Evolutionary conservation across 2,888 invertebrate genomes (phyloP).

Genomic region (Idaea aversata): DNA sequence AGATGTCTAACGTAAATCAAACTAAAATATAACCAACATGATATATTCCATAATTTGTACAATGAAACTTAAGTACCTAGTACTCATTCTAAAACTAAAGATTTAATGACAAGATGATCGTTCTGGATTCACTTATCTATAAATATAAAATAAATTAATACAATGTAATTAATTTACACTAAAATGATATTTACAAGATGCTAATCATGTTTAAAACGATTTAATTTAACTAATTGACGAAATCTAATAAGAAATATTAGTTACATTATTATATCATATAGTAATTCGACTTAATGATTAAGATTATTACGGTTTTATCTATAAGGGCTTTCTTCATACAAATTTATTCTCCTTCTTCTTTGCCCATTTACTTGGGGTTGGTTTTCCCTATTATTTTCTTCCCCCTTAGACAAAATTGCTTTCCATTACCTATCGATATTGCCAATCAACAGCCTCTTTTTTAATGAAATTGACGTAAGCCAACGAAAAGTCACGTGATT

Average conservation of each 20-base stretch:
- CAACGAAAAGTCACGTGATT: no score
- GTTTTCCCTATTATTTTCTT: no score
- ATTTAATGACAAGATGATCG: conserved; percentile 54
- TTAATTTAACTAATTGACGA: conserved; percentile 21
- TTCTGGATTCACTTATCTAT: conserved; percentile 21
- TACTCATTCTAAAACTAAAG: conserved; percentile 52
- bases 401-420: no score
- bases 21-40: conserved; percentile 61
- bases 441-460: no score
- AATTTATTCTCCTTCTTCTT: no score
- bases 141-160: conserved; percentile 29
- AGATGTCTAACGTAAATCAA: conserved; percentile 23
- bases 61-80: conserved; percentile 65
- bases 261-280: background rate
- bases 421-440: no score
- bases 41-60: conserved; percentile 75
- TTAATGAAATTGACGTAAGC: no score
- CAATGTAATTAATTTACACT: conserved; percentile 11
- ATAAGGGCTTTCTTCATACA: no score
- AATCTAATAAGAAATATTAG: background rate
- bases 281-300: background rate
- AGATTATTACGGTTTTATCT: background rate
- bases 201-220: conserved; percentile 1
- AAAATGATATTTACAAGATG: conserved; percentile 2
- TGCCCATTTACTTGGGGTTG: no score